Conservation (phyloP, 2,797 vertebrate genomes). For the Tiaroga cobitis region DNA sequence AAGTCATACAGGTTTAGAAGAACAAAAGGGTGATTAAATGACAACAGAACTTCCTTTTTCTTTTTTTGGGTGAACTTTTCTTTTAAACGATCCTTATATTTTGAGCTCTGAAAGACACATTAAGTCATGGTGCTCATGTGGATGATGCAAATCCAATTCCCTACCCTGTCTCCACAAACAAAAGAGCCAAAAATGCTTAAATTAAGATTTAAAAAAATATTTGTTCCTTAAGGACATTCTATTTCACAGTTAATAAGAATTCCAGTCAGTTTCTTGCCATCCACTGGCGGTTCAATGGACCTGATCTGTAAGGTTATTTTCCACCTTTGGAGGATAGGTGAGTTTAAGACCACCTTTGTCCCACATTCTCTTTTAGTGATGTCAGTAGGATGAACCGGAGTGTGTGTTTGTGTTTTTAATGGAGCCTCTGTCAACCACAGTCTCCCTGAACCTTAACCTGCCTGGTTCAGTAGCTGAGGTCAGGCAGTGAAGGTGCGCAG, state of each 20-base stretch:
- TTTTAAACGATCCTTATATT: neutral
- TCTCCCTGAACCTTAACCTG: constrained; percentile 49
- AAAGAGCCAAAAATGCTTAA: neutral
- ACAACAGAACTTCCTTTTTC: neutral
- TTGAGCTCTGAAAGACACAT: neutral
- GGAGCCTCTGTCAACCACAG: constrained; percentile 42
- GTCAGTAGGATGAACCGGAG: constrained; percentile 37
- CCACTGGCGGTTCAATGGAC: neutral
- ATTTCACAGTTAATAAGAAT: neutral
- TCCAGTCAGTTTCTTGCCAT: neutral
- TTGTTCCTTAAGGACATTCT: neutral
- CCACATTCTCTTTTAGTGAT: constrained; percentile 50
- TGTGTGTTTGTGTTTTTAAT: constrained; percentile 56
- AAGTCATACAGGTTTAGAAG: neutral
- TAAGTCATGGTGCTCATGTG: neutral
- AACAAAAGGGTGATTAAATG: neutral
- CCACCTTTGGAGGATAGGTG: neutral
- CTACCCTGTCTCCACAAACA: neutral
- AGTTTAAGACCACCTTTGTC: constrained; percentile 25
- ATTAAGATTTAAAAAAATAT: neutral
- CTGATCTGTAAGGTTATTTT: constrained; percentile 6
- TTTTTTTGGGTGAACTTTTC: neutral
- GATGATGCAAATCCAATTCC: neutral
- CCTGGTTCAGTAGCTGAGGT: constrained; percentile 57
- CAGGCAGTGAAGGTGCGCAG: constrained; percentile 73